A percentile compares a stretch with the other conserved stretches of the same genome.
These are phyloP conservation scores for Sesia bembeciformis DNA, from an alignment of 2,888 invertebrate genomes.

Conservation along the genomic window DNA sequence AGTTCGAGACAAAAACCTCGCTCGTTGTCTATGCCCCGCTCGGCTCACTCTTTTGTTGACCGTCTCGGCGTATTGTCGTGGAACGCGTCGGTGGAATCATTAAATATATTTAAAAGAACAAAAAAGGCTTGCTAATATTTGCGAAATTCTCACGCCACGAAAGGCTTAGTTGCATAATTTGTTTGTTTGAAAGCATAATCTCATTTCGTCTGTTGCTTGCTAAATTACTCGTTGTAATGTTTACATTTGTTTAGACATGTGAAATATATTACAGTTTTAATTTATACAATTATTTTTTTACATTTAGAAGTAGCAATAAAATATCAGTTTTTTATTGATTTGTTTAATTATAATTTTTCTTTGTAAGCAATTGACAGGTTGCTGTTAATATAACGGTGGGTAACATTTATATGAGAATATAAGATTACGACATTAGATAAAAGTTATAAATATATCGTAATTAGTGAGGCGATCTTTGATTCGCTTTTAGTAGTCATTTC, in stretches of 20 bases:
- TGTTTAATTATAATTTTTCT: constrained; percentile 1
- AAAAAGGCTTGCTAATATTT: constrained; percentile 50
- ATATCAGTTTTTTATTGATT: background rate
- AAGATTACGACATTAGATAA: background rate
- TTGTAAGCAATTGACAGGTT: constrained; percentile 1
- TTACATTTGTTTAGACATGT: constrained; percentile 4
- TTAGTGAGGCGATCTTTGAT: constrained; percentile 14
- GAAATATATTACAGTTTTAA: background rate
- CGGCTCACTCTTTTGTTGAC: constrained; percentile 58
- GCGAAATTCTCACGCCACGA: constrained; percentile 42
- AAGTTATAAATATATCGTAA: constrained; percentile 10
- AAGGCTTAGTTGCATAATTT: constrained; percentile 4
- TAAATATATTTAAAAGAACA: constrained; percentile 41
- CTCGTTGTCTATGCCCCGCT: constrained; percentile 59
- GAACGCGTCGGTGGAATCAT: constrained; percentile 45
- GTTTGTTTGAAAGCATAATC: too few species aligned
- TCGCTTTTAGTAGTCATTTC: constrained; percentile 2
- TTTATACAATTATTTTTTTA: constrained; percentile 4
- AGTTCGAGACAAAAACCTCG: constrained; percentile 55
- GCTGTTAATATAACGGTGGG: constrained; percentile 12
- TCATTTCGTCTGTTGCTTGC: too few species aligned
- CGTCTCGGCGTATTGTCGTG: constrained; percentile 45
- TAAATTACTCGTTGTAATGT: background rate
- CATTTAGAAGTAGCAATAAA: background rate
- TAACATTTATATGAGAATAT: constrained; percentile 1